Conservation (phyloP, 2,888 invertebrate species). For the Seira sanloemensis region DNA sequence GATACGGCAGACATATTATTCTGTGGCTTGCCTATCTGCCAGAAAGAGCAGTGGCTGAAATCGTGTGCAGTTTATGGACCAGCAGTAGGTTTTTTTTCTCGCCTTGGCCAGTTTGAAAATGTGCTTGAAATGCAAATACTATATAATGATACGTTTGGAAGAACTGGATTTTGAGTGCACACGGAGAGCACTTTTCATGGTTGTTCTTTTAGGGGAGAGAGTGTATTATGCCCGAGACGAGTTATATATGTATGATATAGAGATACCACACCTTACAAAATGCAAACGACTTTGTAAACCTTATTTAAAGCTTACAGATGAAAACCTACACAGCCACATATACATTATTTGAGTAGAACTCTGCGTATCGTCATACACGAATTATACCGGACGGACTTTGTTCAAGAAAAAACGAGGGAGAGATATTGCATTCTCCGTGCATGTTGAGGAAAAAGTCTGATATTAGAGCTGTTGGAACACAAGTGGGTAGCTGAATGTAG, state of each 20-base stretch:
- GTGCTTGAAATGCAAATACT: constrained; percentile 2
- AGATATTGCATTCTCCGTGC: neutral
- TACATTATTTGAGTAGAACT: no score
- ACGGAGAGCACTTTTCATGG: neutral
- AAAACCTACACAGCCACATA: neutral
- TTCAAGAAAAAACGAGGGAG: neutral
- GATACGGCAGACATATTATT: no score
- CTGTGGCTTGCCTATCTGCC: neutral
- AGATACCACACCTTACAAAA: neutral
- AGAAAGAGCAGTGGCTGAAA: no score
- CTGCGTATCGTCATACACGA: neutral
- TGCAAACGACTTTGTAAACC: neutral
- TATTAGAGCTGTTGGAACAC: neutral
- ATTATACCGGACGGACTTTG: constrained; percentile 1
- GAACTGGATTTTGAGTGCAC: neutral
- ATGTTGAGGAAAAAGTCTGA: neutral
- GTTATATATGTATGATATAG: no score
- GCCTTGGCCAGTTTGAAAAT: neutral
- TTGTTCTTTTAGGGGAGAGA: neutral
- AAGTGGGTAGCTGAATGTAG: neutral
- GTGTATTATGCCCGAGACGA: no score
- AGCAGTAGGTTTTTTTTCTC: neutral
- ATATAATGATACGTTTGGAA: neutral
- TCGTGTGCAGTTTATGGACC: neutral
- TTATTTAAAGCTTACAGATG: neutral